Conservation (phyloP, 2,888 invertebrate genomes). For the Bhutanitis thaidina region DNA sequence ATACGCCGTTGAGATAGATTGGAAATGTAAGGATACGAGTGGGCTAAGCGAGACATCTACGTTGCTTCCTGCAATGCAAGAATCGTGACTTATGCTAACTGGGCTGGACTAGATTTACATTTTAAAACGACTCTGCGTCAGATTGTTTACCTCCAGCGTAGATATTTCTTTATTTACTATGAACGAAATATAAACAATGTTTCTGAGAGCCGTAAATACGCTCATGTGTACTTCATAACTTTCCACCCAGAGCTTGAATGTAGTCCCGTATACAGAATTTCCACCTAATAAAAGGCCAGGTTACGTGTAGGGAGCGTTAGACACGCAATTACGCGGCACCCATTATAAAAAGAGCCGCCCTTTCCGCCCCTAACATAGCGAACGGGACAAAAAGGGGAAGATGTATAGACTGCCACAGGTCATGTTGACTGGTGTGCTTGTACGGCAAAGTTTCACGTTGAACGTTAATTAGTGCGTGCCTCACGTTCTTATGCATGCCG, state of each 20-base stretch:
- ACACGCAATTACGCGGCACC: slow-evolving; percentile 70
- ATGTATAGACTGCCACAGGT: slow-evolving; percentile 50
- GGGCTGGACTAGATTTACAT: slow-evolving; percentile 14
- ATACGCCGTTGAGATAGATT: slow-evolving; percentile 19
- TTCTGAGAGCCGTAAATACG: slow-evolving; percentile 23
- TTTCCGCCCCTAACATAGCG: slow-evolving; percentile 41
- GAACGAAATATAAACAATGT: slow-evolving; percentile 20
- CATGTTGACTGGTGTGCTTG: slow-evolving; percentile 53
- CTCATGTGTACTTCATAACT: slow-evolving; percentile 52
- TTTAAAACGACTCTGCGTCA: slow-evolving; percentile 6
- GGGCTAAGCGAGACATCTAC: slow-evolving; percentile 11
- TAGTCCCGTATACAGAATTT: slow-evolving; percentile 73
- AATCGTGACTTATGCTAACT: slow-evolving; percentile 17
- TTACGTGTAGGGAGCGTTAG: slow-evolving; percentile 75
- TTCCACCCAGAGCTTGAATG: slow-evolving; percentile 48
- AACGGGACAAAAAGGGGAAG: slow-evolving; percentile 42
- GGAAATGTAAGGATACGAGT: slow-evolving; percentile 13
- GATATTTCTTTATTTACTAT: slow-evolving; percentile 7
- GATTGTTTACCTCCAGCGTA: slow-evolving; percentile 8
- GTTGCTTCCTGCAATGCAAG: slow-evolving; percentile 15
- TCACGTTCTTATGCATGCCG: slow-evolving; percentile 63
- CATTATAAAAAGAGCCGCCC: slow-evolving; percentile 54
- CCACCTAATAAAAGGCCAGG: slow-evolving; percentile 77
- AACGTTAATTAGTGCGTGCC: slow-evolving; percentile 77
- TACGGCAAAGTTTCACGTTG: slow-evolving; percentile 72